These are phyloP conservation scores for Chaenocephalus aceratus DNA, from an alignment of 2,113 vertebrate genomes.

Conservation along the genomic window DNA sequence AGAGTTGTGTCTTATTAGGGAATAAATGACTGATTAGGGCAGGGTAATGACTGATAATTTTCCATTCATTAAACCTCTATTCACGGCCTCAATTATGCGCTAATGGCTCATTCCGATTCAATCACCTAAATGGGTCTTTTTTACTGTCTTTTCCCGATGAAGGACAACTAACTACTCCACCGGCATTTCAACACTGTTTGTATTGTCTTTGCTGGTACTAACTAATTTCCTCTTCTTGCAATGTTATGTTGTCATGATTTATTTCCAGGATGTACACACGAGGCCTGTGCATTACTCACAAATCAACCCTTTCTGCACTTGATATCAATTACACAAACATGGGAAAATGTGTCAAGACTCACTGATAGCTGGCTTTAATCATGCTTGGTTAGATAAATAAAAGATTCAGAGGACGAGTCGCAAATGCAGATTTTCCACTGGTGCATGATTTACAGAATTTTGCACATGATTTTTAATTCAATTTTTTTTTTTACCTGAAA, in stretches of 20 bases:
- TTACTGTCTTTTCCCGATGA: conserved; percentile 32
- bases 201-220: background rate
- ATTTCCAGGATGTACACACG: background rate
- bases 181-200: conserved; percentile 1
- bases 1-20: conserved; percentile 37
- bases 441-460: background rate
- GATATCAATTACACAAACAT: background rate
- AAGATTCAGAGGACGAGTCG: conserved; percentile 65
- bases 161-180: conserved; percentile 27
- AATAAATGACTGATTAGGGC: conserved; percentile 62
- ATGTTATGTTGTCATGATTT: background rate
- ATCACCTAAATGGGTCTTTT: conserved; percentile 61
- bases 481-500: conserved; percentile 6
- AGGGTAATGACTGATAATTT: conserved; percentile 67
- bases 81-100: conserved; percentile 61
- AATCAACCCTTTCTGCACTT: background rate
- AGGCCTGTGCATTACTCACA: background rate
- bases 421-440: conserved; percentile 49
- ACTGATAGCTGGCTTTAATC: conserved; percentile 27
- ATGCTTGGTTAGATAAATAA: conserved; percentile 59
- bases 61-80: conserved; percentile 74
- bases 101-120: conserved; percentile 66
- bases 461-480: background rate
- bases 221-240: background rate
- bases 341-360: too few species aligned